These are phyloP conservation scores for Pangasius mekongensis DNA, from an alignment of 2,797 vertebrate genomes.

Conservation along the genomic window DNA sequence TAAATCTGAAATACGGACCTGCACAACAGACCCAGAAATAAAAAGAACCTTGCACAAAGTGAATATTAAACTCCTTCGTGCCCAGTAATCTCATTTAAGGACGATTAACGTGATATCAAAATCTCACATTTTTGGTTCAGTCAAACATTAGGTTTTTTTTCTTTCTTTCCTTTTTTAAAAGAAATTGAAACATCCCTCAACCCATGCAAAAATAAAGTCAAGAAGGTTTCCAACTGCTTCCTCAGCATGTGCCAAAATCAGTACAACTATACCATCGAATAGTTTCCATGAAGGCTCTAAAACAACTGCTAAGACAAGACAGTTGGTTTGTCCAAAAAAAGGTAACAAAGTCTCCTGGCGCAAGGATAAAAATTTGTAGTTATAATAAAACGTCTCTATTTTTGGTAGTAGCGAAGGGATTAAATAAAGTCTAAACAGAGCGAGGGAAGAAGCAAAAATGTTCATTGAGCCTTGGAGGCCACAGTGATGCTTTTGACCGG, in stretches of 20 bases:
- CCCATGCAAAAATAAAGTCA: slow-evolving; percentile 19
- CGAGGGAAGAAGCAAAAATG: background rate
- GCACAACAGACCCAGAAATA: slow-evolving; percentile 81
- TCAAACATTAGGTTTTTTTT: background rate
- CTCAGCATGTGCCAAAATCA: slow-evolving; percentile 13
- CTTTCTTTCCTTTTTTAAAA: slow-evolving; percentile 13
- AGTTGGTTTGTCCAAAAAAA: slow-evolving; percentile 17
- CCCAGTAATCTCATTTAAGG: slow-evolving; percentile 39
- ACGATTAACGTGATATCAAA: slow-evolving; percentile 36
- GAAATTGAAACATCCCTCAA: slow-evolving; percentile 24
- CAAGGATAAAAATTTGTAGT: slow-evolving; percentile 17
- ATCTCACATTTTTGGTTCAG: slow-evolving; percentile 54
- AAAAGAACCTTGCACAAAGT: slow-evolving; percentile 49
- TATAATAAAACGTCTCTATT: slow-evolving; percentile 33
- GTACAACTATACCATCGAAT: slow-evolving; percentile 11
- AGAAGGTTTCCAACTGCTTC: slow-evolving; percentile 21
- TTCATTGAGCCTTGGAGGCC: slow-evolving; percentile 87
- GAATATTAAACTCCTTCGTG: slow-evolving; percentile 30
- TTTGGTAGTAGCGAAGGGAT: slow-evolving; percentile 61
- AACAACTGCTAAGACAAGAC: background rate
- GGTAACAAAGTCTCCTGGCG: slow-evolving; percentile 8
- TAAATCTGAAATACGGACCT: slow-evolving; percentile 80
- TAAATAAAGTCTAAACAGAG: slow-evolving; percentile 35
- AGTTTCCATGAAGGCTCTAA: background rate
- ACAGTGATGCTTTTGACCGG: slow-evolving; percentile 79